These are phyloP conservation scores for Otocyon megalotis DNA, from an alignment of 2,113 vertebrate species.

Conservation along the genomic window DNA sequence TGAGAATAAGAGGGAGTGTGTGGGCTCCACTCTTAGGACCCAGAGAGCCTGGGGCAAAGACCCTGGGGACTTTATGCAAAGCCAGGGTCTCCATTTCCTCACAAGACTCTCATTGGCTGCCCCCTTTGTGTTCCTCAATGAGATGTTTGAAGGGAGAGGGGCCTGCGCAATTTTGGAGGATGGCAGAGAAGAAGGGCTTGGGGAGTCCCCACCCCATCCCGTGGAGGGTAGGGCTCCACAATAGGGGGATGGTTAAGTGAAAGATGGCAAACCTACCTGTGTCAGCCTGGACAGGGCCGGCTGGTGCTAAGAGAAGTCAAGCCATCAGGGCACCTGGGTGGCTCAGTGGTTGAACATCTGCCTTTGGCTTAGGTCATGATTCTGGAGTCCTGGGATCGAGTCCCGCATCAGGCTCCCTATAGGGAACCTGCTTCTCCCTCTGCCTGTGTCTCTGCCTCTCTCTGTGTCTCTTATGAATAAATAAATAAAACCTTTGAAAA, in stretches of 20 bases:
- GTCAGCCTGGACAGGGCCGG: background rate
- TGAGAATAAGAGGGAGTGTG: background rate
- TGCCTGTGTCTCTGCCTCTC: too few species aligned
- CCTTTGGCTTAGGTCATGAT: too few species aligned
- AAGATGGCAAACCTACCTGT: fast-evolving
- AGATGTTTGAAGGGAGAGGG: too few species aligned
- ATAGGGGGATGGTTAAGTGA: background rate
- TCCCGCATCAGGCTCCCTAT: too few species aligned
- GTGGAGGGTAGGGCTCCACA: background rate
- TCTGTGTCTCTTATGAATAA: too few species aligned
- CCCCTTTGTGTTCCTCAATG: background rate
- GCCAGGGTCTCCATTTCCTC: background rate
- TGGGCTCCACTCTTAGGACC: background rate
- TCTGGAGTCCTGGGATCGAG: too few species aligned
- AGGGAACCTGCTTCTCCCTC: too few species aligned
- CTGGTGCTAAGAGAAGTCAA: background rate
- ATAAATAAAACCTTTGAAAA: too few species aligned
- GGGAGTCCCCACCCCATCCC: too few species aligned
- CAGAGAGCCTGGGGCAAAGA: background rate
- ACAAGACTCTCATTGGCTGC: background rate
- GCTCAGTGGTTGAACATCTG: too few species aligned
- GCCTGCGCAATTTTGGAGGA: background rate
- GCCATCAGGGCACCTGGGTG: background rate
- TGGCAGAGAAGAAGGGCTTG: background rate
- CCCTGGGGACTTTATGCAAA: background rate